A percentile compares a stretch with the other conserved stretches of the same genome.
These are phyloP conservation scores for Agapetus fuscipes DNA, from an alignment of 2,888 invertebrate species.

Conservation along the genomic window DNA sequence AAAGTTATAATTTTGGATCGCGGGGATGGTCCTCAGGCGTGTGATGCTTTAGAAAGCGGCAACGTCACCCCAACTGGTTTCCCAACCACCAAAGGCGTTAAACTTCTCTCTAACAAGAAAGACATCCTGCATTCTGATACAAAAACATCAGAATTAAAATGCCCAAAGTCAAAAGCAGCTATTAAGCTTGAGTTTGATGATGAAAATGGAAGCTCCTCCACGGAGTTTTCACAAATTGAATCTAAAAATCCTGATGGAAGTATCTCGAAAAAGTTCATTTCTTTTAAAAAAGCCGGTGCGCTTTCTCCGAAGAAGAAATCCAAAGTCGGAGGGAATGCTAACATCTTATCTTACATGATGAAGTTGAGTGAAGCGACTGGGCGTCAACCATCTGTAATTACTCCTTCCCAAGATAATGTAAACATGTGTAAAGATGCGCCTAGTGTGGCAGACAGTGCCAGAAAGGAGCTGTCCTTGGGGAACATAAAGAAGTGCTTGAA, in stretches of 20 bases:
- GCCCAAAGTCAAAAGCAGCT: slow-evolving; percentile 24
- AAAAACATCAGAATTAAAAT: slow-evolving; percentile 28
- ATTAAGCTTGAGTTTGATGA: slow-evolving; percentile 19
- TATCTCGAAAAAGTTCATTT: slow-evolving; percentile 15
- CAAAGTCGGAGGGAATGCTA: slow-evolving; percentile 2
- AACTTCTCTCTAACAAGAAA: slow-evolving; percentile 16
- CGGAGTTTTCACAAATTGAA: slow-evolving; percentile 9
- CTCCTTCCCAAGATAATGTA: neutral
- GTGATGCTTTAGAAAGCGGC: neutral
- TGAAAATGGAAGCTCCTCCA: slow-evolving; percentile 25
- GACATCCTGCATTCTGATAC: slow-evolving; percentile 22
- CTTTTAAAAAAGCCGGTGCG: slow-evolving; percentile 31
- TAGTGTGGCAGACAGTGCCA: slow-evolving; percentile 32
- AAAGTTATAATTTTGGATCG: slow-evolving; percentile 38
- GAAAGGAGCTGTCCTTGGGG: slow-evolving; percentile 55
- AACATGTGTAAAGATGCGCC: slow-evolving; percentile 15
- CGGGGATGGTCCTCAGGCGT: neutral
- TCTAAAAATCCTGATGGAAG: slow-evolving; percentile 5
- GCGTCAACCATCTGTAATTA: neutral
- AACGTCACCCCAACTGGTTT: slow-evolving; percentile 7
- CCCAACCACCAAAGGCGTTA: slow-evolving; percentile 8
- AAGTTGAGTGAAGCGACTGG: slow-evolving; percentile 7
- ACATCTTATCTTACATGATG: slow-evolving; percentile 23
- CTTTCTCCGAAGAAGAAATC: slow-evolving; percentile 29
- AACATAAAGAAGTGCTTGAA: slow-evolving; percentile 60